Evolutionary conservation across 2,797 vertebrate genomes (phyloP), one percentile per base, ranked within the genome.

Genomic region (Xiphophorus birchmanni): DNA sequence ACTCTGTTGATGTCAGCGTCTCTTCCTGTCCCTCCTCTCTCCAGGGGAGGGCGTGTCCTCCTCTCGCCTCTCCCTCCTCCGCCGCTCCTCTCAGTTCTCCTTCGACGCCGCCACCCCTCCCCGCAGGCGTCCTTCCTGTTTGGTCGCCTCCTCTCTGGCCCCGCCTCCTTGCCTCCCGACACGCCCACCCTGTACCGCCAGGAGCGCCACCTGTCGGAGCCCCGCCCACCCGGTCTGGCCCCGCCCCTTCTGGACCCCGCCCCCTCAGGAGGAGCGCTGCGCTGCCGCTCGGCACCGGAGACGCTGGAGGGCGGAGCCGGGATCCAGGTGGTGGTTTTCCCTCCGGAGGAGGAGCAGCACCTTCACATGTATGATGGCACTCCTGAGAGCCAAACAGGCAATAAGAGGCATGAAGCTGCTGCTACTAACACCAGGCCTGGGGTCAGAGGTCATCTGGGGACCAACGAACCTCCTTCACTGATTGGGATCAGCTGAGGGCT

Each of bases 281-380:
- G 69, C 0, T 67, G 83, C 32, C 5, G 58, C 63, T 87, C 86
- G 78, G 78, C 86, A 89, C 95, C 96, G 32, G 94, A 93, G 84
- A 91, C 93, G 32, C 94, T 96, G 91, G 89, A 92, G 74, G 91
- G 92, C 86, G 96, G 96, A 82, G 94, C 52, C 21, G 93, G 83
- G 86, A 96, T 97, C 83, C 97, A 95, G 88, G 97, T 98, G 93
- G 92, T 97, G 93, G 95, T 98, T 86, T 95, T 96, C 88, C 97
- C 97, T 74, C 97, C 97, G 56, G 67, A 65, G 12, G 87, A 91
- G 90, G 92, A 91, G 90, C 90, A 88, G 10, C 58, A 29, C 52
- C 21, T 47, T 11, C 54, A 26, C 73, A 10, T 18, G 32, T 7
- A 65, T 35, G 60, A 65, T 4, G 63, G 11, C 37, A 1, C 26